phyloP scores from a whole-genome alignment of 2,113 vertebrate genomes.

The Pristiophorus japonicus region DNA sequence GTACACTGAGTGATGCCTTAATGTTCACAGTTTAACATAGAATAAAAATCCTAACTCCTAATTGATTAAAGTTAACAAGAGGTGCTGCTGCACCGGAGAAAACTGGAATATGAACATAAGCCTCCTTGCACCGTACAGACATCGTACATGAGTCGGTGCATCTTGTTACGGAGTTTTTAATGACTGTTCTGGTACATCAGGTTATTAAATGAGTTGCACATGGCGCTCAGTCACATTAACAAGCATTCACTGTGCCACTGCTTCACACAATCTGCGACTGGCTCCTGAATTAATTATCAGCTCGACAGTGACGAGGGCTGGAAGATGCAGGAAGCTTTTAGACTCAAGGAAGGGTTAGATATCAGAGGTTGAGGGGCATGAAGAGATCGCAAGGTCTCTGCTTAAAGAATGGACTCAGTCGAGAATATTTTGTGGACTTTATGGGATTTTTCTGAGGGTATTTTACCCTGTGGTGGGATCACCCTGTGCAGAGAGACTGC shows the following conservation, averaged over 20 bases:
- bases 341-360: neutral
- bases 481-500: too few relatives aligned
- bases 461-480: too few relatives aligned
- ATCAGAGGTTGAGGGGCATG: neutral
- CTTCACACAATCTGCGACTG: neutral
- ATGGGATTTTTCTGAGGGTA: too few relatives aligned
- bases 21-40: neutral
- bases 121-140: neutral
- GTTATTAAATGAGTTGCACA: neutral
- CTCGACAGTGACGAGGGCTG: neutral
- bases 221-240: slow-evolving; percentile 15
- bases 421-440: too few relatives aligned
- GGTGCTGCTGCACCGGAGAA: neutral
- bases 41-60: neutral
- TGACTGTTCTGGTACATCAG: slow-evolving; percentile 24
- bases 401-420: too few relatives aligned
- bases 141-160: neutral
- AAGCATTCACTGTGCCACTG: neutral
- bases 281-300: neutral
- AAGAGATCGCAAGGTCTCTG: too few relatives aligned
- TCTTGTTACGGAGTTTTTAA: neutral
- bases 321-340: neutral
- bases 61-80: neutral
- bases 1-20: neutral
- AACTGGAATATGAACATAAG: neutral